Evolutionary conservation across 2,888 invertebrate species (phyloP), one percentile per base, ranked within the genome.

Genomic region (Leptura quadrifasciata): DNA sequence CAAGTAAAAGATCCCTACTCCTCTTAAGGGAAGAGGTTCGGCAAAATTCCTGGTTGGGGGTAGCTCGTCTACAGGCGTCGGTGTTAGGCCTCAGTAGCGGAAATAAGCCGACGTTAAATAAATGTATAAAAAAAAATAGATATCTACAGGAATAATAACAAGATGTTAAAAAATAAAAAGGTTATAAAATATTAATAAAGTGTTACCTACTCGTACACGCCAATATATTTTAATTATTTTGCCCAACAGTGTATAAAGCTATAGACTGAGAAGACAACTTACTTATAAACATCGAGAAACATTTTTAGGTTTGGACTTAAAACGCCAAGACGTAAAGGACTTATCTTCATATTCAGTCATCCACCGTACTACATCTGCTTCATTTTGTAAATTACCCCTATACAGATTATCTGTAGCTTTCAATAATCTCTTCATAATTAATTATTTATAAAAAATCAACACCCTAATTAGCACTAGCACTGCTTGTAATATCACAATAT

Each of bases 351-450:
- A 39, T 39, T 39, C 35, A 39, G 35, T 10, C 35, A 39, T 39
- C 35, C 35, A 39, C 35, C 10, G 35, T 10, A 39, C 6, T 39
- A 39, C 10, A 39, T 39, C 35, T 39, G 71, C 60, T 31, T 57
- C 24, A 24, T 71, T 27, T 17, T 31, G 24, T 18, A 63, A 65
- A 64, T 72, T 35, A n/a, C 27, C 64, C 55, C 52, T 20, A 27
- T 39, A 39, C 35, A 24, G 12, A 39, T 18, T 18, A n/a, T 68
- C 15, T 57, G 57, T 10, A 57, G 15, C 24, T 20, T 57, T 57
- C 5, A 18, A 27, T 47, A 39, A 5, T 39, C 35, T 39, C 35
- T 39, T 10, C 35, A 39, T 39, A 39, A 39, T 39, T 39, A 27
- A 72, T 15, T 27, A 39, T 27, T 24, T 8, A 24, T 24, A 18